Base-by-base conservation (phyloP, 2,888 invertebrate genomes). In the Caprella mutica region DNA sequence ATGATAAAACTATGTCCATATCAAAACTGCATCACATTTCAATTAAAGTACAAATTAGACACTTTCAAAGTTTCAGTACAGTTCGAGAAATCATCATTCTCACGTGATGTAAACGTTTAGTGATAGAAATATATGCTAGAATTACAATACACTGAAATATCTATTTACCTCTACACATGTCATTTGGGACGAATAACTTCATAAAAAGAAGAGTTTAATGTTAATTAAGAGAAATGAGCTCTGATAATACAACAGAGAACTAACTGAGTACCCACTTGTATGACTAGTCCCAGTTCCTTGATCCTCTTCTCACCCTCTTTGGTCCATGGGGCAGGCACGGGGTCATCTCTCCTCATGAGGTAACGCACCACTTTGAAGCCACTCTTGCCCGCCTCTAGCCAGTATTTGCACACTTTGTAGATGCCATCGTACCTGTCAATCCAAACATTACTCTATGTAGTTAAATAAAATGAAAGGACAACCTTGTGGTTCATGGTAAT, bases 401-500 rank as follows among this genome's bases (percentile, higher is more conserved):
- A 87, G 70, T 88, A 89, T 68, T 84, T 86, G 1, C 86, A 83
- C 0, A 90, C 82, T 75, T 89, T 89, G 72, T 89, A 90, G 52
- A 88, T 81, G 0, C 89, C 89, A 69, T 90, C 89, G 70, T 89
- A 89, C 65, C 88, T 67, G 65, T 61, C 29, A 14, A 43, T 38
- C 26, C 14, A 42, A 40, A 17, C 12, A 3, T 26, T 24, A 23
- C 12, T 5, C 12, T 46, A 14, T 14, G 46, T 24, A 23, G 24
- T 23, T 23, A 46, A 6, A 9, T 23, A 21, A 46, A 24, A 21
- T 9, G 9, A 19, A 8, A 17, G 8, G 17, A 8, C 8, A 42
- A 42, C 26, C 3, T 29, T n/a, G n/a, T 12, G 24, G 23, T 42
- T 17, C 40, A 9, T 23, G 17, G 21, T 26, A n/a, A n/a, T n/a